A percentile compares a stretch with the other conserved stretches of the same genome.
phyloP scores from a whole-genome alignment of 2,888 invertebrate species.

The Piscicola geometra region DNA sequence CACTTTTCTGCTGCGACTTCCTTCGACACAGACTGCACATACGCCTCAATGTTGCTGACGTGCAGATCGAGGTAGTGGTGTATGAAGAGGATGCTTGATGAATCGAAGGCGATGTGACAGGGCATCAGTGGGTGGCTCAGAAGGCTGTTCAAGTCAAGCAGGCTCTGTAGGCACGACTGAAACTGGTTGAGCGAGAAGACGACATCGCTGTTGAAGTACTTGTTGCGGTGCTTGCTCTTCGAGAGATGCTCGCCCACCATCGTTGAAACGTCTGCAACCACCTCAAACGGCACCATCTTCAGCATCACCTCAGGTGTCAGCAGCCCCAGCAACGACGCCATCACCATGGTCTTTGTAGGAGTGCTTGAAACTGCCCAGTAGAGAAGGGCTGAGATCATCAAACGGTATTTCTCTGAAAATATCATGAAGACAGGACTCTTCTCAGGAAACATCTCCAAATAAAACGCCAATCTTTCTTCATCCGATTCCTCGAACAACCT shows the following conservation, averaged over 20 bases:
- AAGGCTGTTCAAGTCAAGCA: conserved; percentile 50
- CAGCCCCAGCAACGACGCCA: conserved; percentile 42
- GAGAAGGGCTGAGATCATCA: conserved; percentile 38
- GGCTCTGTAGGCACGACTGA: conserved; percentile 50
- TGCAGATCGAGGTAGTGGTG: neutral
- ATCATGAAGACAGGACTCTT: neutral
- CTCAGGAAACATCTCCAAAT: neutral
- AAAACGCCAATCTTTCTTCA: neutral
- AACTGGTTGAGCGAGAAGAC: conserved; percentile 53
- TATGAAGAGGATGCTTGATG: conserved; percentile 3
- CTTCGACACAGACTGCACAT: neutral
- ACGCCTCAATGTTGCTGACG: neutral
- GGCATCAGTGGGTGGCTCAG: conserved; percentile 46
- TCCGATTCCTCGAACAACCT: neutral
- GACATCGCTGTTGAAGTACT: conserved; percentile 41
- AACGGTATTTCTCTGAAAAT: conserved; percentile 28
- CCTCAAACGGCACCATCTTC: conserved; percentile 18
- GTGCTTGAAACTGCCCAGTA: conserved; percentile 46
- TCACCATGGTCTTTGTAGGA: conserved; percentile 45
- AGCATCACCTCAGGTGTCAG: conserved; percentile 38
- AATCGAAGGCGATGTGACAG: neutral
- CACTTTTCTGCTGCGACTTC: neutral
- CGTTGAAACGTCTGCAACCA: neutral
- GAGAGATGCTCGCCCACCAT: conserved; percentile 4
- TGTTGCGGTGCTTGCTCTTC: conserved; percentile 17